Evolutionary conservation across 2,113 vertebrate species (phyloP).

Genomic region (Balaeniceps rex): DNA sequence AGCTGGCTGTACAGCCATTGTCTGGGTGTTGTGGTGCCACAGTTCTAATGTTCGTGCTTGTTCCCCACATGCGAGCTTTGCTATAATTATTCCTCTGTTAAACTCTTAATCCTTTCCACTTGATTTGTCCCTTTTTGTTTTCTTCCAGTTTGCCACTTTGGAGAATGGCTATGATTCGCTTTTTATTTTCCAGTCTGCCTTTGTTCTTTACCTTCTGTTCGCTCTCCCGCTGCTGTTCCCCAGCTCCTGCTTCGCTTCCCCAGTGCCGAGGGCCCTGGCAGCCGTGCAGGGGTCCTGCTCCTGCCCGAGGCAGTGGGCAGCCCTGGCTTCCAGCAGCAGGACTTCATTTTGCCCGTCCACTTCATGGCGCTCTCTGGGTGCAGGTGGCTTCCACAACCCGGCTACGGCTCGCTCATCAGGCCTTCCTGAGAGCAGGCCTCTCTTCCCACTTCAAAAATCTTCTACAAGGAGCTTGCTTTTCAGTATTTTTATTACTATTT

Average conservation of each 20-base stretch:
- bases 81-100: not conserved
- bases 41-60: fast-evolving
- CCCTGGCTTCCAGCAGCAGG: too few relatives aligned
- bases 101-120: not conserved
- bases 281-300: not conserved
- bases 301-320: not conserved
- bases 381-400: not conserved
- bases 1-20: not conserved
- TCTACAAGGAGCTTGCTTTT: too few relatives aligned
- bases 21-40: not conserved
- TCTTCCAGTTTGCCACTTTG: not conserved
- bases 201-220: not conserved
- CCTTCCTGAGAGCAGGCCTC: not conserved
- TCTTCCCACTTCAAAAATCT: too few relatives aligned
- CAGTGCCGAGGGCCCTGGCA: not conserved
- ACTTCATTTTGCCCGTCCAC: too few relatives aligned
- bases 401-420: not conserved
- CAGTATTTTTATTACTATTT: too few relatives aligned
- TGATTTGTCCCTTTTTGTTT: not conserved
- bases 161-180: not conserved
- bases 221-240: not conserved
- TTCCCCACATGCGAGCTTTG: not conserved
- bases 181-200: not conserved
- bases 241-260: not conserved
- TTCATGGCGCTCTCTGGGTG: too few relatives aligned